phyloP scores from a whole-genome alignment of 2,888 invertebrate genomes.

The Diplolepis rosae region DNA sequence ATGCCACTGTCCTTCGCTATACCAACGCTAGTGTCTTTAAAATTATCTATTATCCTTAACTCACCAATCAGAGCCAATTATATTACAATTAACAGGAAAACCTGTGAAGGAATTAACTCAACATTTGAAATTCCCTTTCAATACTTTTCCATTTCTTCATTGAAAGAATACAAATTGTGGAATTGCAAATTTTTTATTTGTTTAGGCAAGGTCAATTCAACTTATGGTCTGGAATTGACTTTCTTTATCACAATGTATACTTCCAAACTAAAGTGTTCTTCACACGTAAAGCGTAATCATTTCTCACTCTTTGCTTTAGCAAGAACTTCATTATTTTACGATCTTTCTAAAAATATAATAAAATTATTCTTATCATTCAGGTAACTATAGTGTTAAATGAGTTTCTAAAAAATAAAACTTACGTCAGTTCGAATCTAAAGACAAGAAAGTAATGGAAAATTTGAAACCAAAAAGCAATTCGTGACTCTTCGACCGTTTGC shows the following conservation, averaged over 20 bases:
- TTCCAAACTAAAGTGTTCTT: neutral
- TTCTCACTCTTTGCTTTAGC: neutral
- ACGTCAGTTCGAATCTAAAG: neutral
- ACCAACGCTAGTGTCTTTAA: conserved; percentile 27
- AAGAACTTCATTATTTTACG: neutral
- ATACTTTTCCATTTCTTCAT: conserved; percentile 14
- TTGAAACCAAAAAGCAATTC: neutral
- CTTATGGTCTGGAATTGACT: neutral
- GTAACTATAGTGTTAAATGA: neutral
- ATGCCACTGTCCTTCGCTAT: conserved; percentile 51
- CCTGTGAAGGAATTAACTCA: too few species aligned
- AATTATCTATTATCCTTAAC: neutral
- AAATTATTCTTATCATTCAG: neutral
- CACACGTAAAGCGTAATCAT: conserved; percentile 14
- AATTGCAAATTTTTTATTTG: neutral
- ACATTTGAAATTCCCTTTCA: neutral
- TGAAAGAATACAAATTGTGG: neutral
- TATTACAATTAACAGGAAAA: neutral
- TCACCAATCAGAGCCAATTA: neutral
- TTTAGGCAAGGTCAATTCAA: too few species aligned
- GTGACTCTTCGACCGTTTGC: neutral
- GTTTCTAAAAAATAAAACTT: too few species aligned
- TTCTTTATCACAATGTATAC: neutral
- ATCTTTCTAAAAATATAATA: neutral
- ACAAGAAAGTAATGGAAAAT: neutral